These are phyloP conservation scores for Idaea aversata DNA, from an alignment of 2,888 invertebrate species.

Conservation along the genomic window DNA sequence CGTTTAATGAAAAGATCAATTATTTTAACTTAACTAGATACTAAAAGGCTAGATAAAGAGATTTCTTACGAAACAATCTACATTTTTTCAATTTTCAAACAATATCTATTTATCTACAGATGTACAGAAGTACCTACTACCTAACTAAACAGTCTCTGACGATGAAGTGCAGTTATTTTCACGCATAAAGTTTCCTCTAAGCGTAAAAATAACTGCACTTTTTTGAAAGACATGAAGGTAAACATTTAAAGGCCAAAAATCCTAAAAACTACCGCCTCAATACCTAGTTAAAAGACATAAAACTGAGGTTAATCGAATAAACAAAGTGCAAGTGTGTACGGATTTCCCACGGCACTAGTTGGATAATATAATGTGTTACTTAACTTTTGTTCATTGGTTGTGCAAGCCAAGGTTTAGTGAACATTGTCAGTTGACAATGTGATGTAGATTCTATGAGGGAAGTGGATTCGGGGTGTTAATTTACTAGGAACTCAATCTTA, in stretches of 20 bases:
- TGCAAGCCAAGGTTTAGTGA: constrained; percentile 65
- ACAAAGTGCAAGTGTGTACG: constrained; percentile 22
- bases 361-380: constrained; percentile 73
- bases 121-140: too few relatives aligned
- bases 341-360: constrained; percentile 64
- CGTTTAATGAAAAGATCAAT: not conserved
- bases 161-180: not conserved
- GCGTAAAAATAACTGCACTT: not conserved
- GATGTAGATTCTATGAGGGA: not conserved
- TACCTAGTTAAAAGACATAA: not conserved
- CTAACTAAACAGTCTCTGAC: not conserved
- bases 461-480: not conserved
- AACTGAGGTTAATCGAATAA: constrained; percentile 21
- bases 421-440: constrained; percentile 37
- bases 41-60: too few relatives aligned
- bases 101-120: too few relatives aligned
- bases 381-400: constrained; percentile 63
- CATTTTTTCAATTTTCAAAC: too few relatives aligned
- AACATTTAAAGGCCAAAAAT: constrained; percentile 8
- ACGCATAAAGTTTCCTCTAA: not conserved
- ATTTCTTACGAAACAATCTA: too few relatives aligned
- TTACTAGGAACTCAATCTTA: not conserved
- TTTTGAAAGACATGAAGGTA: not conserved
- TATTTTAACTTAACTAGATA: too few relatives aligned
- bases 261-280: not conserved